Percentiles rank a stretch among this genome's conserved stretches.
phyloP scores from a whole-genome alignment of 1,140 invertebrate genomes.

The silkworm (Bombyx mori) region DNA sequence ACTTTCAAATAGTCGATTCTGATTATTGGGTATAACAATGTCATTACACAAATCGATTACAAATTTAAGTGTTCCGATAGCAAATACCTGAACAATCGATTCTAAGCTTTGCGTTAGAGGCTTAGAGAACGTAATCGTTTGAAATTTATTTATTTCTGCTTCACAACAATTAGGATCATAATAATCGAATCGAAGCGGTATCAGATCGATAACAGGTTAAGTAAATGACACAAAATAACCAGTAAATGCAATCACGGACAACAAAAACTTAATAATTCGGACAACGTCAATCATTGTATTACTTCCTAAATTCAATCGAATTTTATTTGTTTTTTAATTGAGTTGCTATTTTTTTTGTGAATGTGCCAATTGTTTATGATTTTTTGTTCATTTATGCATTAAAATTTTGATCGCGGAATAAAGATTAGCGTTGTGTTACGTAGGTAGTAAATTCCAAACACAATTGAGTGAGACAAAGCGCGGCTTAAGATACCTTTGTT shows the following conservation, averaged over 20 bases:
- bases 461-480: no score
- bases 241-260: slow-evolving; percentile 32
- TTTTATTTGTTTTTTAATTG: slow-evolving; percentile 14
- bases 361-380: no score
- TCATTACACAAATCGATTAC: slow-evolving; percentile 29
- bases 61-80: slow-evolving; percentile 7
- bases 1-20: slow-evolving; percentile 26
- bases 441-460: no score
- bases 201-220: slow-evolving; percentile 53
- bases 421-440: no score
- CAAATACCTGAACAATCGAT: slow-evolving; percentile 11
- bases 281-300: slow-evolving; percentile 35
- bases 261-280: slow-evolving; percentile 34
- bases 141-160: no score
- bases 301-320: slow-evolving; percentile 52
- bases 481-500: no score
- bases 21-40: slow-evolving; percentile 47
- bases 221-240: slow-evolving; percentile 56
- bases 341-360: no score
- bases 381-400: no score
- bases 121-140: no score
- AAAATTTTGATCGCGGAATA: no score
- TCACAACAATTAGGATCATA: background rate
- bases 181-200: slow-evolving; percentile 28
- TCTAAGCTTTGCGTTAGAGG: slow-evolving; percentile 7